Conservation (phyloP, 2,113 vertebrate genomes). For the Coptodon bakossiorum region DNA sequence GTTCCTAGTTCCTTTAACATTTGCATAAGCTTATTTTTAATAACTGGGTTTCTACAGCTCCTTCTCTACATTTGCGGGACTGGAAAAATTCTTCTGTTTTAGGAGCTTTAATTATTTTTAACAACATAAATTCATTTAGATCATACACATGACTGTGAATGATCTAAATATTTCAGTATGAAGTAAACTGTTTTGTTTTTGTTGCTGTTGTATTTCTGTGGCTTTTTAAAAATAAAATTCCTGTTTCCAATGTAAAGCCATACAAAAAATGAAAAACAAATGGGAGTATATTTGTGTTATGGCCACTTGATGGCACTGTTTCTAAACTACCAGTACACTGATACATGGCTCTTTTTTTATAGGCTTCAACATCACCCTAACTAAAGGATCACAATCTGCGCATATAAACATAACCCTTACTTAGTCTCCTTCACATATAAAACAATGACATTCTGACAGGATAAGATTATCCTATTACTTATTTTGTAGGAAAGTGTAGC, state of each 20-base stretch:
- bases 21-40: not conserved
- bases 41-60: not conserved
- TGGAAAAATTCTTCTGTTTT: not conserved
- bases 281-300: not conserved
- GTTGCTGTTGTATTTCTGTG: not conserved
- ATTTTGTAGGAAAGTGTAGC: rapidly evolving
- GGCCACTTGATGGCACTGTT: not conserved
- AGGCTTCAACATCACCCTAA: not conserved
- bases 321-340: not conserved
- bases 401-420: not conserved
- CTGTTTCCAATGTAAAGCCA: not conserved
- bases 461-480: not conserved
- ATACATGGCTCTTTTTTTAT: not conserved
- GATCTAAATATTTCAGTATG: not conserved
- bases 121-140: not conserved
- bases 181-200: not conserved
- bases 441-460: not conserved
- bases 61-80: not conserved
- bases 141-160: not conserved
- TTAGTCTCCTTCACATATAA: not conserved
- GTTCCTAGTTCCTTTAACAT: not conserved
- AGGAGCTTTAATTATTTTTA: not conserved
- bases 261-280: not conserved
- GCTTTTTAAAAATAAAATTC: not conserved
- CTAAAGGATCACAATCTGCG: not conserved